phyloP scores from a whole-genome alignment of 2,797 vertebrate genomes.

The Chloroceryle amazona region DNA sequence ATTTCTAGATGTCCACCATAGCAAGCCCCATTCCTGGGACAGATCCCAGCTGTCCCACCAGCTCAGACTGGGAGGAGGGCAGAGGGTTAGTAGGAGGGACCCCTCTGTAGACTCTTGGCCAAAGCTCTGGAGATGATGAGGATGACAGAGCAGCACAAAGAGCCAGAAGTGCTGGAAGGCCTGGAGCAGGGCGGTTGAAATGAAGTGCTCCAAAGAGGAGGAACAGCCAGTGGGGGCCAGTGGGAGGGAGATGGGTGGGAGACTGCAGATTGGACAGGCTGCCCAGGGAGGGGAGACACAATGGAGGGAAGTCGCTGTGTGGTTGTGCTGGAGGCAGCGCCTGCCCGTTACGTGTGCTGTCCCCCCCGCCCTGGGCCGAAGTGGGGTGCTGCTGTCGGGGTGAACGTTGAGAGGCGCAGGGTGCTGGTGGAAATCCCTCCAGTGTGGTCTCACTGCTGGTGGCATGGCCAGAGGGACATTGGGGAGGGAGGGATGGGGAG shows the following conservation, averaged over 20 bases:
- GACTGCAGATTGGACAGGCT: not conserved
- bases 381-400: rapidly evolving
- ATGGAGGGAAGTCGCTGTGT: conserved; percentile 31
- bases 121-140: not conserved
- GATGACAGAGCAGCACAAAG: not conserved
- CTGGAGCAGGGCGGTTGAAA: not conserved
- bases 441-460: rapidly evolving
- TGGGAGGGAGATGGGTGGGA: conserved; percentile 52
- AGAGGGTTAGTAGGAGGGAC: conserved; percentile 33
- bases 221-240: not conserved
- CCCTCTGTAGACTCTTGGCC: not conserved
- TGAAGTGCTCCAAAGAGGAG: conserved; percentile 21
- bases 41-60: conserved; percentile 58
- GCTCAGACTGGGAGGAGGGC: not conserved
- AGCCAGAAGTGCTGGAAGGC: rapidly evolving
- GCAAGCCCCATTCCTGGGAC: not conserved
- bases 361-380: rapidly evolving
- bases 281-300: conserved; percentile 38
- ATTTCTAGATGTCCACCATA: conserved; percentile 33
- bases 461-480: rapidly evolving
- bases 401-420: rapidly evolving
- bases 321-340: not conserved
- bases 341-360: rapidly evolving
- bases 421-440: not conserved
- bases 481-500: not conserved